A percentile compares a stretch with the other conserved stretches of the same genome.
Evolutionary conservation across 1,140 invertebrate genomes (phyloP).

Genomic region (Hydropsyche tenuis): DNA sequence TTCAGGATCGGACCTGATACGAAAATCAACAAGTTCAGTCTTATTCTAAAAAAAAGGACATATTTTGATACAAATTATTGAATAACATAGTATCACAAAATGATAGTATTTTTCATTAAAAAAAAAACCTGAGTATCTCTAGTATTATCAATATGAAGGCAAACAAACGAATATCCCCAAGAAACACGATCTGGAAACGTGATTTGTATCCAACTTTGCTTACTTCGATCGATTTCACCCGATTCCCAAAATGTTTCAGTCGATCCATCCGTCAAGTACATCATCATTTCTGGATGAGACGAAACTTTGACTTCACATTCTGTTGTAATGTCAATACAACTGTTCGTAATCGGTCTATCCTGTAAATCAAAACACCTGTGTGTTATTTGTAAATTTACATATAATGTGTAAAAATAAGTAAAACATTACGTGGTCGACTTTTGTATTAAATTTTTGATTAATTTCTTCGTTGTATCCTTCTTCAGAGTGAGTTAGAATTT

Average conservation of each 20-base stretch:
- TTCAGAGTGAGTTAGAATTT: slow-evolving; percentile 92
- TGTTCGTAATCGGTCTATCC: slow-evolving; percentile 52
- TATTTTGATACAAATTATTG: too few species aligned
- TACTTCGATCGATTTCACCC: slow-evolving; percentile 94
- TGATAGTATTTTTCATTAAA: too few species aligned
- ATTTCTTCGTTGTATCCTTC: slow-evolving; percentile 70
- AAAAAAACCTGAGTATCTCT: slow-evolving; percentile 79
- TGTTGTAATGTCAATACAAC: slow-evolving; percentile 67
- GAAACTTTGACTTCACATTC: slow-evolving; percentile 86
- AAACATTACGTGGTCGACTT: background rate
- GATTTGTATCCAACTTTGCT: slow-evolving; percentile 75
- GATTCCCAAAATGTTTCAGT: slow-evolving; percentile 99
- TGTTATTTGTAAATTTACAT: too few species aligned
- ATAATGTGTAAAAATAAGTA: too few species aligned
- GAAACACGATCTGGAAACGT: slow-evolving; percentile 59
- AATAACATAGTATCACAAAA: too few species aligned
- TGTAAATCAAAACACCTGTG: too few species aligned
- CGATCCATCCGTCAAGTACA: slow-evolving; percentile 89
- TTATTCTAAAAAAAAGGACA: slow-evolving; percentile 80
- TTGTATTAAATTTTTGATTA: background rate
- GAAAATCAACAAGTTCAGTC: slow-evolving; percentile 82
- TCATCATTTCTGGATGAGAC: slow-evolving; percentile 91
- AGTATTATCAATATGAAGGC: slow-evolving; percentile 92
- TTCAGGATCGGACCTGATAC: slow-evolving; percentile 78
- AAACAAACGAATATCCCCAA: slow-evolving; percentile 72